A percentile compares a stretch with the other conserved stretches of the same genome.
These are phyloP conservation scores for Petrolisthes manimaculis DNA, from an alignment of 2,888 invertebrate species.

Conservation along the genomic window DNA sequence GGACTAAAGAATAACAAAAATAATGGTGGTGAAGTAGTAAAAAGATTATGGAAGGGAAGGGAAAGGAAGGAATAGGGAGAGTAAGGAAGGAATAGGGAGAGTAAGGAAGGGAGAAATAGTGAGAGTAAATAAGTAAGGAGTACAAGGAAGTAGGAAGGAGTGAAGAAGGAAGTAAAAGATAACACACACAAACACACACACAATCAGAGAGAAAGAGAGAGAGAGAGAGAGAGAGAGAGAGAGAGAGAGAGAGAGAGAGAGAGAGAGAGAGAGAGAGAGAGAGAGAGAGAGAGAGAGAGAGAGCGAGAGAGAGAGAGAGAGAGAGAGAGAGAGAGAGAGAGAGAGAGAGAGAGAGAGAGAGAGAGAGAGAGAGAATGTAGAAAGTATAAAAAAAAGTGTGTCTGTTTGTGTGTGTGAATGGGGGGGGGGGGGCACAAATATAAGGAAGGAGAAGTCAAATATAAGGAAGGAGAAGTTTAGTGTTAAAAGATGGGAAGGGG, in stretches of 20 bases:
- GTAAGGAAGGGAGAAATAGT: neutral
- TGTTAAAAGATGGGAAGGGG: neutral
- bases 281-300: neutral
- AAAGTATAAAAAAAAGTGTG: neutral
- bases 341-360: neutral
- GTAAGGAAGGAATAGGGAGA: neutral
- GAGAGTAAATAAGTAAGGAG: neutral
- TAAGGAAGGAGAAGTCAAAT: neutral
- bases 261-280: neutral
- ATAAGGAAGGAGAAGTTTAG: neutral
- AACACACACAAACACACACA: neutral
- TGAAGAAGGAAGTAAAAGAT: conserved; percentile 3
- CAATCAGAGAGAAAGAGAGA: neutral
- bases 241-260: neutral
- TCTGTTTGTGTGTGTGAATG: too few species aligned
- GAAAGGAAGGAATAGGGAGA: neutral
- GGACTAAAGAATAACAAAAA: neutral
- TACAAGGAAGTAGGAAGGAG: neutral
- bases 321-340: neutral
- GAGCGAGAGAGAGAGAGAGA: neutral
- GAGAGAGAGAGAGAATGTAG: neutral
- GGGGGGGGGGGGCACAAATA: neutral
- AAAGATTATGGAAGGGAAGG: neutral
- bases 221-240: neutral
- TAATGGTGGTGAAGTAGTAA: neutral